A percentile compares a stretch with the other conserved stretches of the same genome.
These are phyloP conservation scores for Vulpes vulpes DNA, from an alignment of 2,113 vertebrate genomes.

Conservation along the genomic window DNA sequence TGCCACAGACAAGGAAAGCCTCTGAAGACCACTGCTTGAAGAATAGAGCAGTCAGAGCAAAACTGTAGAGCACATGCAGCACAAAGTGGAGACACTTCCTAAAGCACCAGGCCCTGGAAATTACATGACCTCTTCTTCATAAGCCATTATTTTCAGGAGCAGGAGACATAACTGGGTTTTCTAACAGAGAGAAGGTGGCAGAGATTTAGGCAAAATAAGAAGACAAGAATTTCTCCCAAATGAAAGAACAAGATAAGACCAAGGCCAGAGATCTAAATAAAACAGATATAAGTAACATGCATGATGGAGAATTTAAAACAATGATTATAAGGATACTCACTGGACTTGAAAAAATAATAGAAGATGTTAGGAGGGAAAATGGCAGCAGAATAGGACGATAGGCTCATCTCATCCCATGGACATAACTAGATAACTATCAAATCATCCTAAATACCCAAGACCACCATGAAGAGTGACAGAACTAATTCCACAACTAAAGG, in stretches of 20 bases:
- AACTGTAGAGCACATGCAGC: neutral
- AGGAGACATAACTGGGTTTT: no score
- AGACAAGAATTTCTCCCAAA: no score
- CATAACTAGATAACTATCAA: neutral
- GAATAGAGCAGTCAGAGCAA: neutral
- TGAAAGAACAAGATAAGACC: no score
- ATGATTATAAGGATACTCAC: no score
- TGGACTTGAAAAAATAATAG: no score
- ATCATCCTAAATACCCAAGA: neutral
- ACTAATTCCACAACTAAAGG: neutral
- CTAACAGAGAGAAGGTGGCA: neutral
- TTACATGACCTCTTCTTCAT: neutral
- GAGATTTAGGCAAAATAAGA: neutral
- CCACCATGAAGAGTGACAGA: neutral
- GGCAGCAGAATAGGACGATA: no score
- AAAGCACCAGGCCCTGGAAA: neutral
- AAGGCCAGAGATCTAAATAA: no score
- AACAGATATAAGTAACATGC: no score
- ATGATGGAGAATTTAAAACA: no score
- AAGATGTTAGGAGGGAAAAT: no score
- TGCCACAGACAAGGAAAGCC: neutral
- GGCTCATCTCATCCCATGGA: no score
- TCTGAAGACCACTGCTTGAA: neutral
- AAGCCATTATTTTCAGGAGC: no score
- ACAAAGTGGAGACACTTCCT: neutral